Base-by-base conservation (phyloP, 2,888 invertebrate genomes). In the Aleiodes alternator region DNA sequence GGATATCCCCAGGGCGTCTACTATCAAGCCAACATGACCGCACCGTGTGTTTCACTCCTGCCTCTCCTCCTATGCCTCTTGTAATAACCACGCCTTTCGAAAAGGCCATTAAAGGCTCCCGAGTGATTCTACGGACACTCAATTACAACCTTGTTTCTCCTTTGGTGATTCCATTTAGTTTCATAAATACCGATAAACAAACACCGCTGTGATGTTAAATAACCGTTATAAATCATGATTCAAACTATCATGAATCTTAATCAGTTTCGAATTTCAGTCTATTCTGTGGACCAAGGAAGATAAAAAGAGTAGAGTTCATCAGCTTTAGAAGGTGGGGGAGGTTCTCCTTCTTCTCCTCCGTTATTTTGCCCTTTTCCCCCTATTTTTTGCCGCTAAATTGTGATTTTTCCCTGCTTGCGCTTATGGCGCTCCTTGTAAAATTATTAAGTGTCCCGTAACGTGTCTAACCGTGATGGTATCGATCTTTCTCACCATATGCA, bases 361-460 rank as follows among this genome's bases (percentile, higher is more conserved):
- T 4, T 23, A 23, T 38, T 38, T 8, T 38, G 8, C 8, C 43
- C 9, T 43, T 43, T 43, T 3, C 9, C 11, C 11, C 43, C 7
- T 59, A 59, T 69, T 11, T 12, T 48, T 16, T 34, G 6, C 50
- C 56, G 23, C 4, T 48, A 55, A 55, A 16, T 55, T 16, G 16
- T 16, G 43, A 66, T 56, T 56, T 59, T 68, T 68, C 53, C 56
- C 51, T 23, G 23, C 23, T 23, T 23, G 23, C 12, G 31, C 31
- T 61, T 68, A 38, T 11, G 12, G 43, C 43, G 75, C 73, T 78
- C 76, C 71, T 75, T 76, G 68, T 72, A 71, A 69, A 78, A 79
- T 78, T 78, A 79, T 76, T 76, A 78, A 79, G 78, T 79, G 76
- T 77, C 76, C 78, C 78, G 79, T 79, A 78, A 69, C 75, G 71